These are phyloP conservation scores for Salvelinus sp. DNA, from an alignment of 2,113 vertebrate species.

Conservation along the genomic window DNA sequence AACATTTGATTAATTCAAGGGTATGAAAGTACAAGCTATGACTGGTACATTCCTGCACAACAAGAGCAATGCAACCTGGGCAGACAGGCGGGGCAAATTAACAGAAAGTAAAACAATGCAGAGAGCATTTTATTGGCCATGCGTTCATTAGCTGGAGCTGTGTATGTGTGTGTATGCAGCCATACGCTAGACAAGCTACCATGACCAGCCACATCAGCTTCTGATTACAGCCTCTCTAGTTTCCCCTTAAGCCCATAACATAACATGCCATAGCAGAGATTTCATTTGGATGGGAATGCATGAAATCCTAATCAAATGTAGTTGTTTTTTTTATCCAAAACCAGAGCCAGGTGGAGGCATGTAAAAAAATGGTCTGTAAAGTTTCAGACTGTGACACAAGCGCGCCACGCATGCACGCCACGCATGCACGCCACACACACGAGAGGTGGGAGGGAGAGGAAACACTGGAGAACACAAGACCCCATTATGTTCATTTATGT, in stretches of 20 bases:
- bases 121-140: constrained; percentile 20
- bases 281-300: not conserved
- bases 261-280: constrained; percentile 40
- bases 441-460: not conserved
- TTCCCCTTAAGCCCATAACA: constrained; percentile 46
- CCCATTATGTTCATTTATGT: constrained; percentile 25
- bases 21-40: not conserved
- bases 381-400: not conserved
- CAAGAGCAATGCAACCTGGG: not conserved
- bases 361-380: constrained; percentile 48
- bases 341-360: constrained; percentile 49
- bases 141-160: not conserved
- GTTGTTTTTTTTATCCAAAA: constrained; percentile 33
- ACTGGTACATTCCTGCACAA: not conserved
- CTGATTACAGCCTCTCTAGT: constrained; percentile 47
- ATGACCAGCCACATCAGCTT: constrained; percentile 61
- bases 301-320: constrained; percentile 60
- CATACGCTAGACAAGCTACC: constrained; percentile 13
- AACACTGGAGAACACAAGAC: constrained; percentile 32
- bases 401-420: not conserved
- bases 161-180: constrained; percentile 9
- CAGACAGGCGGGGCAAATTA: constrained; percentile 20
- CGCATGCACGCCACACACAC: not conserved
- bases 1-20: not conserved
- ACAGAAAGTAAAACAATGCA: constrained; percentile 21